Conservation (phyloP, 2,797 vertebrate genomes). For the Typhlichthys subterraneus region DNA sequence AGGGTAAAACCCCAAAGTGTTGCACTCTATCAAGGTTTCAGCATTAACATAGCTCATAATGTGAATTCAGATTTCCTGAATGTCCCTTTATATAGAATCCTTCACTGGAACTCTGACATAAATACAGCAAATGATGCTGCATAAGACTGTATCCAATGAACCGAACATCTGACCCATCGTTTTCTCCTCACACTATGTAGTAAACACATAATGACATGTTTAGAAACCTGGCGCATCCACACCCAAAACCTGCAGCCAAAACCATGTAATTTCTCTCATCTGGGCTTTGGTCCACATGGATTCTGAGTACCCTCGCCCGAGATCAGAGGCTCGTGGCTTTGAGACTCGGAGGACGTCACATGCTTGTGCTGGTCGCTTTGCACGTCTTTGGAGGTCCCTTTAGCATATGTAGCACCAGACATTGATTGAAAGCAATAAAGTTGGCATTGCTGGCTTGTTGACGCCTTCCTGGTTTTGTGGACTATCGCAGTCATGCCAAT, state of each 20-base stretch:
- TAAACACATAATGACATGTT: conserved; percentile 62
- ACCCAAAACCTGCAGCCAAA: conserved; percentile 60
- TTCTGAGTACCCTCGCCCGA: conserved; percentile 23
- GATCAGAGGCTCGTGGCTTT: conserved; percentile 49
- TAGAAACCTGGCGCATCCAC: conserved; percentile 58
- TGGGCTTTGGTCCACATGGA: conserved; percentile 59
- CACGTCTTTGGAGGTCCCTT: conserved; percentile 58
- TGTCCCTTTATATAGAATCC: conserved; percentile 22
- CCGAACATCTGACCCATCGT: conserved; percentile 29
- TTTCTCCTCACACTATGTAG: conserved; percentile 43
- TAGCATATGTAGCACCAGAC: conserved; percentile 58
- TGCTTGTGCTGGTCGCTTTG: conserved; percentile 39
- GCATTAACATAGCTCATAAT: conserved; percentile 22
- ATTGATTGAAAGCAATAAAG: conserved; percentile 46
- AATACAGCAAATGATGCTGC: conserved; percentile 25
- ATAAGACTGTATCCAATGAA: conserved; percentile 17
- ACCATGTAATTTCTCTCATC: conserved; percentile 69
- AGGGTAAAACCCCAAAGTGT: not conserved
- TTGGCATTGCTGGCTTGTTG: conserved; percentile 41
- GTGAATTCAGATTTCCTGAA: conserved; percentile 13
- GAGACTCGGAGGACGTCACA: conserved; percentile 49
- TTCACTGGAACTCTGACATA: conserved; percentile 31
- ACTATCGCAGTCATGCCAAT: conserved; percentile 7
- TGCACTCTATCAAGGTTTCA: conserved; percentile 36
- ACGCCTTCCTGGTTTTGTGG: conserved; percentile 35